Evolutionary conservation across 2,888 invertebrate genomes (phyloP).

Genomic region (Argyresthia albistria): DNA sequence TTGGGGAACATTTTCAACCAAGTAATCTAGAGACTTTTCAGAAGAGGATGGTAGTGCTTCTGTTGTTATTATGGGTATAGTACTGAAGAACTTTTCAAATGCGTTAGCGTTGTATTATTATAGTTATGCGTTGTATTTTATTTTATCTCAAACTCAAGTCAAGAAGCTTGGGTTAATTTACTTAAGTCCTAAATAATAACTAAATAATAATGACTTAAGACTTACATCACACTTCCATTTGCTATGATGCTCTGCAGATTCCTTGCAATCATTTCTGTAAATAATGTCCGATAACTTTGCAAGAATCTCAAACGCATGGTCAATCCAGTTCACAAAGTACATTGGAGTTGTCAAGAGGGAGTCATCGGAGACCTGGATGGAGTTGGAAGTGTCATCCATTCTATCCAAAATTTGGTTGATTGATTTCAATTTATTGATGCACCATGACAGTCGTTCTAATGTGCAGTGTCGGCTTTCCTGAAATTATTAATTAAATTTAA

Average conservation of each 20-base stretch:
- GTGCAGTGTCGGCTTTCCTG: slow-evolving; percentile 53
- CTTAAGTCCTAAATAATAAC: neutral
- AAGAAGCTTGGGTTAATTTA: neutral
- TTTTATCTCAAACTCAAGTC: too few species aligned
- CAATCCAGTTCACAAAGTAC: slow-evolving; percentile 66
- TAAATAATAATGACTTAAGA: neutral
- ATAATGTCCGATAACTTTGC: slow-evolving; percentile 37
- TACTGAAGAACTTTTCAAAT: too few species aligned
- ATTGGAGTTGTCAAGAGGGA: slow-evolving; percentile 36
- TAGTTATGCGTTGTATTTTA: too few species aligned
- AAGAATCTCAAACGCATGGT: slow-evolving; percentile 54
- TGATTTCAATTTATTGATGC: slow-evolving; percentile 34
- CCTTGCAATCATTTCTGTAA: slow-evolving; percentile 39
- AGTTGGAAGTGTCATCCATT: slow-evolving; percentile 5
- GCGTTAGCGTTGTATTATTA: too few species aligned
- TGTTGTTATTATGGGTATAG: too few species aligned
- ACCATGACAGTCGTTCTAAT: slow-evolving; percentile 51
- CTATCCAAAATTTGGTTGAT: slow-evolving; percentile 30
- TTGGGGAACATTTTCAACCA: too few species aligned
- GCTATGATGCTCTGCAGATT: slow-evolving; percentile 21
- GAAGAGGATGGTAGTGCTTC: too few species aligned
- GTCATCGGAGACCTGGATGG: slow-evolving; percentile 22
- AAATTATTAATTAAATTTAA: neutral
- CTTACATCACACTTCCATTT: slow-evolving; percentile 47
- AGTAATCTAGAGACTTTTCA: too few species aligned